A percentile compares a stretch with the other conserved stretches of the same genome.
These are phyloP conservation scores for Phasia obesa DNA, from an alignment of 2,888 invertebrate species.

Conservation along the genomic window DNA sequence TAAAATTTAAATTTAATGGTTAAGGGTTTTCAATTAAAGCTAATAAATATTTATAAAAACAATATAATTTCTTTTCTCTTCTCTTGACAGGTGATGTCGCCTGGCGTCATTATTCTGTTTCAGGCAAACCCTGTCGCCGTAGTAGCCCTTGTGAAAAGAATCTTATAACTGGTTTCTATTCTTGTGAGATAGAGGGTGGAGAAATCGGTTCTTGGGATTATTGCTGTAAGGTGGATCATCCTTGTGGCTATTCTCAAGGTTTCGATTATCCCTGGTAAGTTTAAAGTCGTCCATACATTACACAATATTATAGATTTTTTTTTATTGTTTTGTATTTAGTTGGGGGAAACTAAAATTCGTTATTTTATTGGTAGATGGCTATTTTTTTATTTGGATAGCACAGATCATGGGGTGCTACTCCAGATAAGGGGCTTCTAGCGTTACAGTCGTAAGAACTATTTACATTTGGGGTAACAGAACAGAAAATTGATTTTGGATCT, in stretches of 20 bases:
- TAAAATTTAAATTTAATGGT: background rate
- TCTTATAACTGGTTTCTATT: constrained; percentile 90
- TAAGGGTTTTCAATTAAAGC: background rate
- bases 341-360: too few relatives aligned
- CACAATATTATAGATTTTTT: too few relatives aligned
- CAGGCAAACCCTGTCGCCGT: constrained; percentile 89
- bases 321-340: too few relatives aligned
- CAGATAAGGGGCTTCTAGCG: too few relatives aligned
- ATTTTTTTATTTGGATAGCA: too few relatives aligned
- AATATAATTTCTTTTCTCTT: background rate
- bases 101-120: constrained; percentile 91
- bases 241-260: constrained; percentile 92
- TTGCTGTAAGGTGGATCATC: constrained; percentile 91
- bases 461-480: too few relatives aligned
- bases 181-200: constrained; percentile 90
- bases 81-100: constrained; percentile 83
- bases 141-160: constrained; percentile 89
- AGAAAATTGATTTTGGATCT: too few relatives aligned
- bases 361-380: too few relatives aligned
- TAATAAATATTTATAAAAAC: background rate
- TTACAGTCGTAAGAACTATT: too few relatives aligned
- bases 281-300: background rate
- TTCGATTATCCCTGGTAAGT: constrained; percentile 91
- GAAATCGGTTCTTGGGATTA: constrained; percentile 91
- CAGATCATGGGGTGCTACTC: too few relatives aligned